Evolutionary conservation across 2,888 invertebrate genomes (phyloP), one percentile per base, ranked within the genome.

Genomic region (Pristionchus exspectatus): DNA sequence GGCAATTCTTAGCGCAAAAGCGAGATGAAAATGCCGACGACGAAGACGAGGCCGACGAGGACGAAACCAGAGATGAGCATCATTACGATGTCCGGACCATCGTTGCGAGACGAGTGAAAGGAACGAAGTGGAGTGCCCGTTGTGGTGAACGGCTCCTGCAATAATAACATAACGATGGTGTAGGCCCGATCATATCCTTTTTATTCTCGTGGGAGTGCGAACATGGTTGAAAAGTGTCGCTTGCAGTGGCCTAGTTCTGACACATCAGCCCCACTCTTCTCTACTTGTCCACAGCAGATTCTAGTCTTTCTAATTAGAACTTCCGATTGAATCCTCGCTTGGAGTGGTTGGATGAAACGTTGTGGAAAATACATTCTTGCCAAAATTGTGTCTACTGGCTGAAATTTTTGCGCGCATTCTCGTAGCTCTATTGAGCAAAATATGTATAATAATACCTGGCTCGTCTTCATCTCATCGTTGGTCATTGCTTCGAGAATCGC

Each of bases 11-110:
- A 77, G 30, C 84, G 84, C 33, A 85, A 12, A 3, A 85, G 33
- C 33, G 84, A 85, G 84, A 85, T 24, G 33, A 85, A 59, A 59
- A 85, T 85, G 18, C 84, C 56, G 84, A 56, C 27, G 24, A 85
- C 84, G 33, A 85, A 59, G 56, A 85, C 16, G 30, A 85, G 84
- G 18, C 84, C 84, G 33, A 56, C 21, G 21, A 85, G 56, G 59
- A 85, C 59, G 59, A 85, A 85, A 33, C 30, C 84, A 3, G 84
- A 30, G 84, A 85, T 59, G 38, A 56, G 59, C 84, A 59, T 56
- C 30, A 85, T 56, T 30, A 85, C 33, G 59, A 59, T 27, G 84
- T 85, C 84, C 30, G 81, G 81, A 12, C 81, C 81, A 12, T 81
- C 81, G 74, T 77, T 44, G 44, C 50, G 50, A n/a, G 81, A 24